Conservation (phyloP, 2,113 vertebrate genomes). For the Pluvialis apricaria region DNA sequence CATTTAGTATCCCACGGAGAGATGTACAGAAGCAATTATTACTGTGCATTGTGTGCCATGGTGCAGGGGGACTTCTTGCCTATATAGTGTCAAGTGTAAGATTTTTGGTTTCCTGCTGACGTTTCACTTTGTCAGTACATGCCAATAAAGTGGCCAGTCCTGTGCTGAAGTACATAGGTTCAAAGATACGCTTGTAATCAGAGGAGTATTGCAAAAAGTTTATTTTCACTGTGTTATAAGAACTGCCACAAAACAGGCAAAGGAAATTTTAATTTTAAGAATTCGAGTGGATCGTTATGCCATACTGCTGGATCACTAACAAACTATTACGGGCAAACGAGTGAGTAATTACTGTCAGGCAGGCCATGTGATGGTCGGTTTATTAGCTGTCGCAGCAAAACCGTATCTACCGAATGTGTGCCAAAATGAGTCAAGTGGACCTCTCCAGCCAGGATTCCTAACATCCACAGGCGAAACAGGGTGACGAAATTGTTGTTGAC, state of each 20-base stretch:
- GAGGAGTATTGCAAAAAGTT: neutral
- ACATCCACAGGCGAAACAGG: neutral
- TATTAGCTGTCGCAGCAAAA: neutral
- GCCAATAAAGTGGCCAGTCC: neutral
- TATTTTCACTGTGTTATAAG: neutral
- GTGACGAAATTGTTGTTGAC: neutral
- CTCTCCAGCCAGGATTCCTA: neutral
- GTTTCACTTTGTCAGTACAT: neutral
- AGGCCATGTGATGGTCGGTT: neutral
- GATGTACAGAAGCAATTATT: neutral
- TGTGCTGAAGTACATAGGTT: neutral
- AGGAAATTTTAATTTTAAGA: neutral
- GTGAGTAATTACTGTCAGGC: neutral
- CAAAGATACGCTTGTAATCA: neutral
- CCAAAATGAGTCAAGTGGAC: slow-evolving; percentile 2
- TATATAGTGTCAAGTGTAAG: accelerated
- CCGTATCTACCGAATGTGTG: neutral
- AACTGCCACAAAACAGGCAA: neutral
- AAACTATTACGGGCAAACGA: neutral
- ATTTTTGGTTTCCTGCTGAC: neutral
- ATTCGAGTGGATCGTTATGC: neutral
- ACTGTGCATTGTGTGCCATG: neutral
- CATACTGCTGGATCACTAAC: neutral
- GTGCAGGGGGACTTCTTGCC: neutral
- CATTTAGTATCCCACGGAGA: neutral